Evolutionary conservation across 2,888 invertebrate species (phyloP).

Genomic region (Fissipunctia ypsillon): DNA sequence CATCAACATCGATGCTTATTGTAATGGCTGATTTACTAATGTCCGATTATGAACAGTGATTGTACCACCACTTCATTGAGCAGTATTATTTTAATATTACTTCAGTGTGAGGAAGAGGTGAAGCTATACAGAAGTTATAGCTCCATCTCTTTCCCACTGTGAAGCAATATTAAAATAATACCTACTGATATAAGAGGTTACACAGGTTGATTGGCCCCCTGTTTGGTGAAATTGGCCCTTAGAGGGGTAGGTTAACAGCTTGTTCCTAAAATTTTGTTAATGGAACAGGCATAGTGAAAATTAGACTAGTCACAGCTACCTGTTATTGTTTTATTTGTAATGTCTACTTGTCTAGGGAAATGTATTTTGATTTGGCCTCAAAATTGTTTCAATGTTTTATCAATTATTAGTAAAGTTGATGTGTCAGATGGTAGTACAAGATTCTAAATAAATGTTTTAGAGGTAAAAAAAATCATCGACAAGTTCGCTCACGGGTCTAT

Average conservation of each 20-base stretch:
- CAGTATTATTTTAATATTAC: too few relatives aligned
- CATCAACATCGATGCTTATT: too few relatives aligned
- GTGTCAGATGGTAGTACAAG: conserved; percentile 47
- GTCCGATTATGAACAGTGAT: too few relatives aligned
- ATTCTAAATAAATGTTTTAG: conserved; percentile 50
- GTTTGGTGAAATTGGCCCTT: too few relatives aligned
- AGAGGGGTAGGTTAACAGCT: conserved; percentile 14
- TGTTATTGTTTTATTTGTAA: conserved; percentile 24
- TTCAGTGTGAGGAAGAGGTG: too few relatives aligned
- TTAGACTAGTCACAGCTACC: conserved; percentile 12
- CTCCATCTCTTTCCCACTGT: too few relatives aligned
- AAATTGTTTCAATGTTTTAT: conserved; percentile 27
- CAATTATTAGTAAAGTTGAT: conserved; percentile 37
- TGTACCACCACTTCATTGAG: too few relatives aligned
- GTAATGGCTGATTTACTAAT: too few relatives aligned
- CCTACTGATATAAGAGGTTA: too few relatives aligned
- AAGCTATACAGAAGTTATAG: too few relatives aligned
- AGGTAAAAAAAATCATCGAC: conserved; percentile 62
- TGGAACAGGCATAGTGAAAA: conserved; percentile 15
- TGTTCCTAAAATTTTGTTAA: conserved; percentile 6
- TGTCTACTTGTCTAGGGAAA: conserved; percentile 14
- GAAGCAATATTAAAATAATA: too few relatives aligned
- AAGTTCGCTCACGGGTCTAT: conserved; percentile 83
- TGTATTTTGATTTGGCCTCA: conserved; percentile 20
- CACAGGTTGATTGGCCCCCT: too few relatives aligned